Conservation (phyloP, 2,888 invertebrate genomes). For the Melanchra persicariae region DNA sequence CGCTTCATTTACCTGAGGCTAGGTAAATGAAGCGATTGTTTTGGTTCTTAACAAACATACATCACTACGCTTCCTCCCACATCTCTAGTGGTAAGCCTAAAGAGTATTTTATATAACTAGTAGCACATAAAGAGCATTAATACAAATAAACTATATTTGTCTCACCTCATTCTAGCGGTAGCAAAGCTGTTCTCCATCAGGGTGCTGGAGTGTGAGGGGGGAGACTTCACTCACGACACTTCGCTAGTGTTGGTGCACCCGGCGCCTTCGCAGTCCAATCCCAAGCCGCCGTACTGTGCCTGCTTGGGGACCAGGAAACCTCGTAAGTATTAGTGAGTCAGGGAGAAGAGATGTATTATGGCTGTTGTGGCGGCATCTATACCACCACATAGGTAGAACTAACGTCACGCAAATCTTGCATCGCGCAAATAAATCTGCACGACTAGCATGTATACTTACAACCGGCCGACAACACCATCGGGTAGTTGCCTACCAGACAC, state of each 20-base stretch:
- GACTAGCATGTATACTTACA: not conserved
- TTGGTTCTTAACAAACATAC: too few relatives aligned
- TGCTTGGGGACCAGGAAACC: conserved; percentile 78
- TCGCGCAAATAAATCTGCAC: not conserved
- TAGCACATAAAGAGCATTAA: too few relatives aligned
- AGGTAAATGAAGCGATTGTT: too few relatives aligned
- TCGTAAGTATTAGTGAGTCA: conserved; percentile 65
- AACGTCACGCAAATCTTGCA: not conserved
- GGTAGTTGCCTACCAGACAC: not conserved
- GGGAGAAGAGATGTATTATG: not conserved
- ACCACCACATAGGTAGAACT: not conserved
- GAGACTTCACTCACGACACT: conserved; percentile 88
- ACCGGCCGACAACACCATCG: not conserved
- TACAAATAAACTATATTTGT: not conserved
- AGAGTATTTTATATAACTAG: too few relatives aligned
- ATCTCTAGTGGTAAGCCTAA: too few relatives aligned
- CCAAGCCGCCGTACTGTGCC: conserved; percentile 74
- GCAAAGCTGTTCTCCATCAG: conserved; percentile 91
- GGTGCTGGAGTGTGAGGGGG: conserved; percentile 91
- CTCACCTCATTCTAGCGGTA: conserved; percentile 81
- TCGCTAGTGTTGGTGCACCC: conserved; percentile 78
- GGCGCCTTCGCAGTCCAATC: conserved; percentile 67
- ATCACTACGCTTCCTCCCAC: too few relatives aligned
- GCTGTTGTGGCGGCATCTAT: not conserved
- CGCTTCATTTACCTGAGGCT: too few relatives aligned